phyloP scores from a whole-genome alignment of 2,888 invertebrate species.

The Gonocerus acuteangulatus region DNA sequence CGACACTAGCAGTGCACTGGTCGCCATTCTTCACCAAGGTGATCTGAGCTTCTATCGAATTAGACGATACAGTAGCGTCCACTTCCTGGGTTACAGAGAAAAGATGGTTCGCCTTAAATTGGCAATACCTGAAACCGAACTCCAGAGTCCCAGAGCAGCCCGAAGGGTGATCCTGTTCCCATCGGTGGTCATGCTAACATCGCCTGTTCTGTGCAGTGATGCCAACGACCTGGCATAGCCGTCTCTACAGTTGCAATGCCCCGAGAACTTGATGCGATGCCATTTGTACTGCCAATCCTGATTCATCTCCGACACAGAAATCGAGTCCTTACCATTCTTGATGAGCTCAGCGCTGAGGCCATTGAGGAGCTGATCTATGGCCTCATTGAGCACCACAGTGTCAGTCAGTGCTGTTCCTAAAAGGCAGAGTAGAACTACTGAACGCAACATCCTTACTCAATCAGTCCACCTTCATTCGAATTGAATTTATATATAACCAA shows the following conservation, averaged over 20 bases:
- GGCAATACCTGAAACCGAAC: conserved; percentile 21
- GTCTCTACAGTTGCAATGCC: conserved; percentile 22
- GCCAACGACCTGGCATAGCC: conserved; percentile 26
- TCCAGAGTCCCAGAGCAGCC: conserved; percentile 21
- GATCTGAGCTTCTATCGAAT: conserved; percentile 27
- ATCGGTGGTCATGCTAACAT: conserved; percentile 24
- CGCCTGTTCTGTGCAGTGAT: conserved; percentile 25
- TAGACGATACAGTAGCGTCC: conserved; percentile 13
- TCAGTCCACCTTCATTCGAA: too few species aligned
- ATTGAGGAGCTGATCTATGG: conserved; percentile 27
- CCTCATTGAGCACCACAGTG: conserved; percentile 27
- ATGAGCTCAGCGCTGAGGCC: conserved; percentile 7
- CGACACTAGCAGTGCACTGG: conserved; percentile 27
- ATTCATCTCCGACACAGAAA: conserved; percentile 2
- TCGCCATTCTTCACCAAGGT: conserved; percentile 16
- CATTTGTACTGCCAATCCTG: conserved; percentile 25
- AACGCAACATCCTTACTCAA: not conserved
- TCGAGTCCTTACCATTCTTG: not conserved
- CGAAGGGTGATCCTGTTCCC: conserved; percentile 27
- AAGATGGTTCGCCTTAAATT: conserved; percentile 27
- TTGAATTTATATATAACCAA: too few species aligned
- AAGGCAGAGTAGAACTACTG: not conserved
- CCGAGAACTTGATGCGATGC: conserved; percentile 28
- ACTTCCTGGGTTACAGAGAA: conserved; percentile 24
- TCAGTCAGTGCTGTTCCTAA: not conserved